Evolutionary conservation across 2,113 vertebrate species (phyloP).

Genomic region (Pao palembangensis): DNA sequence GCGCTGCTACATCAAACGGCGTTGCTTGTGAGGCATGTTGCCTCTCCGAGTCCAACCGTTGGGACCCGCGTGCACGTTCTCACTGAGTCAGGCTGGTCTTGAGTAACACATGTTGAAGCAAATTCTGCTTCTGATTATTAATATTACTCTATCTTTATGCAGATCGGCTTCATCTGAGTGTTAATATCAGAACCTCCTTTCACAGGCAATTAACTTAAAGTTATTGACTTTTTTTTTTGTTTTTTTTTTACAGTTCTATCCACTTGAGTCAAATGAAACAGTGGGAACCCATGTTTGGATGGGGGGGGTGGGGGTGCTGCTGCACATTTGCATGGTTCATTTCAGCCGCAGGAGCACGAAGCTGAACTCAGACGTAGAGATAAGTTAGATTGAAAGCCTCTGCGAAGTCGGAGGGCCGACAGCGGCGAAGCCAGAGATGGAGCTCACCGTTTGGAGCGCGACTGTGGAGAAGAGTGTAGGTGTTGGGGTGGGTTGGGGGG

Average conservation of each 20-base stretch:
- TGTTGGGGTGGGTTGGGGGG: background rate
- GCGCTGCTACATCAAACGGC: constrained; percentile 17
- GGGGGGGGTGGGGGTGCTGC: constrained; percentile 35
- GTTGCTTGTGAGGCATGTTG: background rate
- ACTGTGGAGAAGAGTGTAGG: constrained; percentile 51
- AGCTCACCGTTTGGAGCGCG: background rate
- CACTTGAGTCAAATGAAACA: constrained; percentile 36
- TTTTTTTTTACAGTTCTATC: constrained; percentile 28
- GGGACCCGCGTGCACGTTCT: constrained; percentile 24
- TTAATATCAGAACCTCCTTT: too few relatives aligned
- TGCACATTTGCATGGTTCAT: constrained; percentile 64
- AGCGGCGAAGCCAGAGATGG: constrained; percentile 3
- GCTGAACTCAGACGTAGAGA: too few relatives aligned
- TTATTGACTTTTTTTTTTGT: background rate
- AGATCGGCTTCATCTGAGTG: too few relatives aligned
- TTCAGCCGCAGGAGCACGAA: constrained; percentile 42
- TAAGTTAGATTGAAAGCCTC: constrained; percentile 33
- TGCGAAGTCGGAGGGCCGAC: constrained; percentile 42
- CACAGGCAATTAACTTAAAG: too few relatives aligned
- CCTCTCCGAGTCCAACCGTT: constrained; percentile 34
- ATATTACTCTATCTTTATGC: too few relatives aligned
- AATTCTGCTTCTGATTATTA: too few relatives aligned
- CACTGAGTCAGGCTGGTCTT: background rate
- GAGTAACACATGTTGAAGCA: too few relatives aligned
- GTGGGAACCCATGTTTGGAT: constrained; percentile 33